Conservation (phyloP, 2,113 vertebrate species). For the Apaloderma vittatum region DNA sequence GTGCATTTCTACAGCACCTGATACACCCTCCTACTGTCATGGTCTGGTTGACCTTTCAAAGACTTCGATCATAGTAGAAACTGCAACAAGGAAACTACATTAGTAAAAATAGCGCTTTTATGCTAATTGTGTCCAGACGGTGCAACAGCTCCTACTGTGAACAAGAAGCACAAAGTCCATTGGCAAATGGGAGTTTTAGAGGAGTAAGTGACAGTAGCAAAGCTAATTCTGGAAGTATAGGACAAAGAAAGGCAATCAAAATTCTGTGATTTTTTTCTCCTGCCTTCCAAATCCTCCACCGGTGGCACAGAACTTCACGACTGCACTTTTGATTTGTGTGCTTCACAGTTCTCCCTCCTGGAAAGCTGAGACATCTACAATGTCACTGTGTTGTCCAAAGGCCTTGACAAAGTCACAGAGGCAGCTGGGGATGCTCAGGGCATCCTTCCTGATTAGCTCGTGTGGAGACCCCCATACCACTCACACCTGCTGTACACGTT, state of each 20-base stretch:
- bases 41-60: neutral
- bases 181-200: neutral
- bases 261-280: neutral
- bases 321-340: neutral
- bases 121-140: neutral
- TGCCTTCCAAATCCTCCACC: neutral
- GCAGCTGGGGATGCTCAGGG: neutral
- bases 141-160: neutral
- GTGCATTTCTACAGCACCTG: neutral
- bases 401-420: neutral
- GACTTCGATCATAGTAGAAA: neutral
- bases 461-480: neutral
- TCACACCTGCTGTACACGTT: neutral
- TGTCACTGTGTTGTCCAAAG: neutral
- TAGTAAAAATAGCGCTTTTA: neutral
- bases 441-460: fast-evolving
- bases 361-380: neutral
- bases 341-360: neutral
- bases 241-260: neutral
- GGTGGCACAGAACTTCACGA: fast-evolving
- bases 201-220: neutral
- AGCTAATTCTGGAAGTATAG: neutral
- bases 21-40: neutral
- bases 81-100: neutral
- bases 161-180: neutral